Evolutionary conservation across 2,888 invertebrate species (phyloP).

Genomic region (Aleiodes leptofemur): DNA sequence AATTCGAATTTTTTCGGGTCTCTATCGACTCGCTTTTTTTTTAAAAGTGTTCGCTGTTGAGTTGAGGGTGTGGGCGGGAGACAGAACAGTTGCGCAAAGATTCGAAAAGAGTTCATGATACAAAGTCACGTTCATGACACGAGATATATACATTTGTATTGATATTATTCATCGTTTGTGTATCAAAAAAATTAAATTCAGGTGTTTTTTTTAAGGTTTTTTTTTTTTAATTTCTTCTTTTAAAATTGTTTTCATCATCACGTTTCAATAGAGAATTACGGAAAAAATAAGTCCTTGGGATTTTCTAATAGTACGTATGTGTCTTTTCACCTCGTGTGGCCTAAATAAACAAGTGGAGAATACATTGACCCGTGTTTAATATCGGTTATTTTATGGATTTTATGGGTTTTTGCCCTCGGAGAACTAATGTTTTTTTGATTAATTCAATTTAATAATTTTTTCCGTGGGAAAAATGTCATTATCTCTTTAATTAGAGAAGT

Average conservation of each 20-base stretch:
- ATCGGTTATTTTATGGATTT: neutral
- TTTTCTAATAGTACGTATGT: constrained; percentile 41
- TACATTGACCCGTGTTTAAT: constrained; percentile 70
- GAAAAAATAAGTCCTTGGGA: constrained; percentile 33
- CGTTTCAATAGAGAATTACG: neutral
- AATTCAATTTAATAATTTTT: too few species aligned
- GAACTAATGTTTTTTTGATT: too few species aligned
- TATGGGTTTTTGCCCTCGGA: too few species aligned
- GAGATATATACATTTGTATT: constrained; percentile 18
- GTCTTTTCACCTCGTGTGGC: constrained; percentile 73
- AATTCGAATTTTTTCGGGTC: neutral
- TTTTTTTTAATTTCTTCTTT: neutral
- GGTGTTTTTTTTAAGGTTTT: neutral
- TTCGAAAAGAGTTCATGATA: constrained; percentile 74
- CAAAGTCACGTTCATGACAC: constrained; percentile 70
- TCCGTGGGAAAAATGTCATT: too few species aligned
- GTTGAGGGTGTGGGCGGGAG: constrained; percentile 35
- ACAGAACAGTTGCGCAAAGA: constrained; percentile 66
- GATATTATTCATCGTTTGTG: constrained; percentile 10
- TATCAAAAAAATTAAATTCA: constrained; percentile 4
- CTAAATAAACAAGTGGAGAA: constrained; percentile 76
- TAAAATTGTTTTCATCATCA: neutral
- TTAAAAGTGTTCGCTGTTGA: neutral
- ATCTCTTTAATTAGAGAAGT: too few species aligned
- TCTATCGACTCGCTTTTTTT: neutral